Base-by-base conservation (phyloP, 1,140 invertebrate species). In the Vanessa atalanta region DNA sequence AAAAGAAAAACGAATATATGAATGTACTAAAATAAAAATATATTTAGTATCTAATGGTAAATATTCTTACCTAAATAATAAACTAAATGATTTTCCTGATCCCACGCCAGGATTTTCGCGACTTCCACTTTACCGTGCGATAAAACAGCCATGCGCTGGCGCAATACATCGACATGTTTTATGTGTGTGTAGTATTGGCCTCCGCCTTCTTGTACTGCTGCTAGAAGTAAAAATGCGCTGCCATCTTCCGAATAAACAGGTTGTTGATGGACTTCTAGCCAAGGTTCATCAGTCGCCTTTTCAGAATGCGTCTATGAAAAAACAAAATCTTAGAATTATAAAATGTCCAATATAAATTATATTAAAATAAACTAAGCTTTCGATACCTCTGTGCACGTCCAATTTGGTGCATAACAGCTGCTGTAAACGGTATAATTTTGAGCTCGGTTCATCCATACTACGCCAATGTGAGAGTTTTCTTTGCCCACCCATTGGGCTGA, bases 71-170 rank as follows among this genome's bases (percentile, higher is more conserved):
- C 96, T 83, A 97, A 94, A 94, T 96, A 98, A 90, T 95, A 98
- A 93, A 98, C 96, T 80, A 96, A 93, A 89, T 98, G 95, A 85
- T 96, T 96, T 55, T 95, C 94, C 73, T 96, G 96, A 93, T 98
- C 96, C 96, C 97, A 98, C 15, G 96, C 96, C 60, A 98, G 94
- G 82, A 99, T 97, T 72, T 90, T 86, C 65, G 89, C 93, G 72
- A 98, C 97, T 92, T 98, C 98, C 87, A 97, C 97, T 75, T 95
- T 95, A 7, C 97, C 98, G 84, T 97, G 96, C 26, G 97, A 98
- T 14, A 99, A 94, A 8, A 97, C 97, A 3, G 96, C 95, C 85
- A 97, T 97, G 80, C 96, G 95, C 86, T 97, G 96, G 83, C 97
- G 95, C n/a, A 95, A 94, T 50, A 97, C 95, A 51, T 96, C 97